These are phyloP conservation scores for Meta bourneti DNA, from an alignment of 2,888 invertebrate species.

Conservation along the genomic window DNA sequence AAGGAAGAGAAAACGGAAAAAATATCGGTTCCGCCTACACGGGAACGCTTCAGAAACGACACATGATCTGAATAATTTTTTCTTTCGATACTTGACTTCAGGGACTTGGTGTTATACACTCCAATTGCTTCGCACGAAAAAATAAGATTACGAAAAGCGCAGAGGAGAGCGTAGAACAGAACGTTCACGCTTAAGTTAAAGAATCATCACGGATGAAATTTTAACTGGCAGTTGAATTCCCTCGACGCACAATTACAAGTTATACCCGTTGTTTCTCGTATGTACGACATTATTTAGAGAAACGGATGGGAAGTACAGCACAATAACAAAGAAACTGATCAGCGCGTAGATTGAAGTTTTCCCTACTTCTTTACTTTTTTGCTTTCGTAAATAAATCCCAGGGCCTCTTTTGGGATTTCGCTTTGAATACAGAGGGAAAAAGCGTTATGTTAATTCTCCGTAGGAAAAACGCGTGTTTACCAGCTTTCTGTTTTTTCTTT, in stretches of 20 bases:
- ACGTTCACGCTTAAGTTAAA: neutral
- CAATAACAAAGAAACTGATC: neutral
- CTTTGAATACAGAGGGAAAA: conserved; percentile 1
- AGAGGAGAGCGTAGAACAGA: neutral
- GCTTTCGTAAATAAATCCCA: neutral
- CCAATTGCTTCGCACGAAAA: neutral
- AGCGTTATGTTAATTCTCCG: conserved; percentile 17
- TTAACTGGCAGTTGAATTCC: conserved; percentile 56
- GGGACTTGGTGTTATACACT: neutral
- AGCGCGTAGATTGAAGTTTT: neutral
- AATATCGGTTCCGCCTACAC: neutral
- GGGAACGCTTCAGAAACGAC: neutral
- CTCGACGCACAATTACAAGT: conserved; percentile 49
- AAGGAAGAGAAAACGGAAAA: neutral
- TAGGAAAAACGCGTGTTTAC: neutral
- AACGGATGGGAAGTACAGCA: neutral
- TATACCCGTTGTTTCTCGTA: neutral
- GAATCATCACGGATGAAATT: neutral
- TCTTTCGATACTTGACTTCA: neutral
- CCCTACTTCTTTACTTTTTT: neutral
- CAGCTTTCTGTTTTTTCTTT: neutral
- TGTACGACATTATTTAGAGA: conserved; percentile 8
- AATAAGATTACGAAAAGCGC: neutral
- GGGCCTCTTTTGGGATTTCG: neutral
- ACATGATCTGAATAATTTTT: neutral